A percentile compares a stretch with the other conserved stretches of the same genome.
These are phyloP conservation scores for Stictonetta naevosa DNA, from an alignment of 2,113 vertebrate species.

Conservation along the genomic window DNA sequence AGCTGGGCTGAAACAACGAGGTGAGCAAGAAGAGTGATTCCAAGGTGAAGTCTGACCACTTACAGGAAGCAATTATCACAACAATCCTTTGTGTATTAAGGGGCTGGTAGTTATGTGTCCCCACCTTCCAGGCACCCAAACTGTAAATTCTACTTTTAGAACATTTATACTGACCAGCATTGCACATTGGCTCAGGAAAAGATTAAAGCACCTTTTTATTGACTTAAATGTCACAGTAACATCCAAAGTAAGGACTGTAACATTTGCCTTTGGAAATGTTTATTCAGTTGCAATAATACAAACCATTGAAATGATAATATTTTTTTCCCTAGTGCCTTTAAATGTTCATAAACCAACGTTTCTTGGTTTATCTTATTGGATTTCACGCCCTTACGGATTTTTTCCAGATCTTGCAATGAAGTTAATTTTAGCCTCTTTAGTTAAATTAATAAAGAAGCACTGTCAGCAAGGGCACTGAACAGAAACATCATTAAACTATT, in stretches of 20 bases:
- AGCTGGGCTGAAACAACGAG: neutral
- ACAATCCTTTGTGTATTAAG: neutral
- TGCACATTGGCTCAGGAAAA: slow-evolving; percentile 16
- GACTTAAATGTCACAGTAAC: slow-evolving; percentile 46
- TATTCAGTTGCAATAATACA: slow-evolving; percentile 61
- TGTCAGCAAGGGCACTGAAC: neutral
- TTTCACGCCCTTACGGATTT: slow-evolving; percentile 52
- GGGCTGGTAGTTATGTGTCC: neutral
- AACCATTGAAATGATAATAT: slow-evolving; percentile 46
- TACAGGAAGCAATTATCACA: neutral
- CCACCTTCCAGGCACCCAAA: neutral
- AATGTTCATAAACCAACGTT: slow-evolving; percentile 49
- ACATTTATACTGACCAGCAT: neutral
- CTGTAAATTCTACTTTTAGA: slow-evolving; percentile 22
- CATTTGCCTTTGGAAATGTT: slow-evolving; percentile 59
- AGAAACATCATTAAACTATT: slow-evolving; percentile 28
- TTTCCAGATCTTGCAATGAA: slow-evolving; percentile 55
- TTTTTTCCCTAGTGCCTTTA: slow-evolving; percentile 21
- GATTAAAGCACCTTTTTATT: slow-evolving; percentile 39
- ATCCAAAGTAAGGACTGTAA: slow-evolving; percentile 38
- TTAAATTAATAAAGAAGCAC: slow-evolving; percentile 44
- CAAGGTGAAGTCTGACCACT: neutral
- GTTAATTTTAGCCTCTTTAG: slow-evolving; percentile 58
- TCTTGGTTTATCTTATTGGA: slow-evolving; percentile 65
- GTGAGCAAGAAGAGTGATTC: neutral